Percentiles rank a stretch among this genome's conserved stretches.
Evolutionary conservation across 2,797 vertebrate genomes (phyloP).

Genomic region (Leucoraja ocellata): DNA sequence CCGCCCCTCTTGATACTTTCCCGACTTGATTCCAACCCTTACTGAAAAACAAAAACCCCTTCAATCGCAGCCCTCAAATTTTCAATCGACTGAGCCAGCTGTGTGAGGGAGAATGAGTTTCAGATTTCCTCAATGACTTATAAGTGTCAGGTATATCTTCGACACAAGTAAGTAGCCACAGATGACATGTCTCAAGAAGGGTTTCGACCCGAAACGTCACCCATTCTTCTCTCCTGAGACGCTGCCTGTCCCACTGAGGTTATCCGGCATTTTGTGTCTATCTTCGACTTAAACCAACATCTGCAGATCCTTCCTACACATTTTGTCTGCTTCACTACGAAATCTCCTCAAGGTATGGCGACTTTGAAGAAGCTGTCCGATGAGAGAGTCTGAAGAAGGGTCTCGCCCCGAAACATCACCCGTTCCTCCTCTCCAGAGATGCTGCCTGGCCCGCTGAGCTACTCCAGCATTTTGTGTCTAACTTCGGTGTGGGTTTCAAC

Average conservation of each 20-base stretch:
- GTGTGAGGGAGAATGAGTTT: not conserved
- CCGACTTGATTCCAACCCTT: not conserved
- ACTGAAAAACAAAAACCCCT: not conserved
- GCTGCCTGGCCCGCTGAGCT: too few relatives aligned
- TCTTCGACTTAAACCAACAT: not conserved
- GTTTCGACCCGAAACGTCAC: too few relatives aligned
- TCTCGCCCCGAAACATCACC: too few relatives aligned
- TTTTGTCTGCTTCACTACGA: too few relatives aligned
- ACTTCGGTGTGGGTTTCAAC: not conserved
- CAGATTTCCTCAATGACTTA: not conserved
- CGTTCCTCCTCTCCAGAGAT: too few relatives aligned
- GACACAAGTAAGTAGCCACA: not conserved
- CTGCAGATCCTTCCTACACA: too few relatives aligned
- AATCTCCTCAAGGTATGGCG: too few relatives aligned
- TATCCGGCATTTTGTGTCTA: too few relatives aligned
- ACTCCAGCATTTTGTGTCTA: too few relatives aligned
- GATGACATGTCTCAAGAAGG: not conserved
- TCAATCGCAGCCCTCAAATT: not conserved
- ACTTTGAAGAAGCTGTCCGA: too few relatives aligned
- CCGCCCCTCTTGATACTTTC: not conserved
- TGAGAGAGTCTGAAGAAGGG: not conserved
- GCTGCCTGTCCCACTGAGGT: too few relatives aligned
- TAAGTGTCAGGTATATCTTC: not conserved
- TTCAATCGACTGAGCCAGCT: not conserved
- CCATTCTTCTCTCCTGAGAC: too few relatives aligned